A percentile compares a stretch with the other conserved stretches of the same genome.
Evolutionary conservation across 2,113 vertebrate species (phyloP).

Genomic region (Sphaerodactylus townsendi): DNA sequence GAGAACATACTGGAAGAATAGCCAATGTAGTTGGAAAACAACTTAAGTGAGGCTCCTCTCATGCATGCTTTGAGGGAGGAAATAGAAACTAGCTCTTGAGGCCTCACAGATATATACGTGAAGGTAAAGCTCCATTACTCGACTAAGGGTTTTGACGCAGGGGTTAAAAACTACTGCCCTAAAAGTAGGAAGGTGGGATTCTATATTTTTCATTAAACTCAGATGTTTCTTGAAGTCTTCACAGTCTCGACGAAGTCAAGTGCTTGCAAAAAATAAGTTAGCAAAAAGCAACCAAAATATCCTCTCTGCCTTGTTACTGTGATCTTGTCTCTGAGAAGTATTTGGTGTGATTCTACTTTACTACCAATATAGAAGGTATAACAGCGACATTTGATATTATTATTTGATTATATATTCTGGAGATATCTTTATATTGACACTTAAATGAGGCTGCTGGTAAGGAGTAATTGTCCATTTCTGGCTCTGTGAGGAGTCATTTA

Average conservation of each 20-base stretch:
- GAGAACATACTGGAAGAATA: no score
- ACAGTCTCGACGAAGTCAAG: background rate
- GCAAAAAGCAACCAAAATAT: background rate
- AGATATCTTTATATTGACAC: constrained; percentile 43
- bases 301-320: background rate
- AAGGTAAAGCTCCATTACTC: no score
- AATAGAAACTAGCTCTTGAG: no score
- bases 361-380: constrained; percentile 25
- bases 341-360: background rate
- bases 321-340: background rate
- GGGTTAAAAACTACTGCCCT: no score
- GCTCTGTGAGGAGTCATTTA: constrained; percentile 38
- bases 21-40: no score
- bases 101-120: no score
- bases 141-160: no score
- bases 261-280: background rate
- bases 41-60: no score
- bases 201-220: background rate
- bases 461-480: constrained; percentile 42
- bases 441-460: constrained; percentile 49
- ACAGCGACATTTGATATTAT: constrained; percentile 29
- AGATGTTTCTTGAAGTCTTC: background rate
- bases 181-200: no score
- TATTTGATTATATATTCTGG: constrained; percentile 52
- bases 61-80: no score